phyloP scores from a whole-genome alignment of 2,888 invertebrate genomes.

The Mythimna lalbum region DNA sequence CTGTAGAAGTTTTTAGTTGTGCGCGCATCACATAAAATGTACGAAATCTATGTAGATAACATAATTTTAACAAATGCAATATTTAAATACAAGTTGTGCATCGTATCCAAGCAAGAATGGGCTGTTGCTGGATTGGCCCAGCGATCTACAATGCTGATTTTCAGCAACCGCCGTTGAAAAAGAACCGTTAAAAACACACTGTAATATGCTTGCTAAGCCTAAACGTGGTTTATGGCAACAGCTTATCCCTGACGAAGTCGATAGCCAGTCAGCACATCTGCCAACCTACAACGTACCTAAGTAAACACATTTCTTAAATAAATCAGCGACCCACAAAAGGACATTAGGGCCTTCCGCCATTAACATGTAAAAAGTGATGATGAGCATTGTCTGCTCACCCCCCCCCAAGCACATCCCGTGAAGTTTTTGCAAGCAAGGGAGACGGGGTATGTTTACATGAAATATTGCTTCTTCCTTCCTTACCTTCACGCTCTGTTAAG shows the following conservation, averaged over 20 bases:
- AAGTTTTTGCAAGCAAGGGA: conserved; percentile 52
- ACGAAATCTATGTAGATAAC: too few relatives aligned
- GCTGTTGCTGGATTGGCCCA: too few relatives aligned
- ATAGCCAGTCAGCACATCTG: background rate
- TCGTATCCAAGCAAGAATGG: too few relatives aligned
- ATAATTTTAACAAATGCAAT: too few relatives aligned
- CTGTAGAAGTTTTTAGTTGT: too few relatives aligned
- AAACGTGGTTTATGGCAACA: background rate
- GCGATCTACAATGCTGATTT: too few relatives aligned
- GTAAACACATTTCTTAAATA: conserved; percentile 39
- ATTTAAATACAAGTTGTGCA: too few relatives aligned
- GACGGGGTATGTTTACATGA: conserved; percentile 43
- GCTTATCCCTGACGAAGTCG: background rate
- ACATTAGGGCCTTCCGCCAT: conserved; percentile 48
- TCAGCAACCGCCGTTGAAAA: too few relatives aligned
- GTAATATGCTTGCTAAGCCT: too few relatives aligned
- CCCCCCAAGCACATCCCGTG: conserved; percentile 27
- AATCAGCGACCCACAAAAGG: conserved; percentile 37
- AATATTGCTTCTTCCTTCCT: conserved; percentile 61
- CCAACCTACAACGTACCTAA: background rate
- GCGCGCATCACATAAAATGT: too few relatives aligned
- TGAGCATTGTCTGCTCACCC: conserved; percentile 28
- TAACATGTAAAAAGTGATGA: conserved; percentile 49
- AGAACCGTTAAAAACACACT: too few relatives aligned
- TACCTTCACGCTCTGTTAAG: conserved; percentile 59